A percentile compares a stretch with the other conserved stretches of the same genome.
phyloP scores from a whole-genome alignment of 2,888 invertebrate genomes.

The Amphimallon solstitiale region DNA sequence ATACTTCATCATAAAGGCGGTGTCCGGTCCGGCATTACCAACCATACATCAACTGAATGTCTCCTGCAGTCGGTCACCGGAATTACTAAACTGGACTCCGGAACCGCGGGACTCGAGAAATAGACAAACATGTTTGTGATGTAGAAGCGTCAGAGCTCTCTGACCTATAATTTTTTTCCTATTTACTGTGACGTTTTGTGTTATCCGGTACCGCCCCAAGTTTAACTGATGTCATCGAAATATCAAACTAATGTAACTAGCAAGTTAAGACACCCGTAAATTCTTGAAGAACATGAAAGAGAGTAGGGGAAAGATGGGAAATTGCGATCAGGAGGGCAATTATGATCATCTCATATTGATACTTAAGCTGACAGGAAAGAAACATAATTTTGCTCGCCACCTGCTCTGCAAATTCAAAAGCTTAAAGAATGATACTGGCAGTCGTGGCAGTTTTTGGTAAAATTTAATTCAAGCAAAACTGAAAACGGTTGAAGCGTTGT shows the following conservation, averaged over 20 bases:
- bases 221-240: constrained; percentile 18
- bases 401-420: no score
- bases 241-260: constrained; percentile 6
- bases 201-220: constrained; percentile 6
- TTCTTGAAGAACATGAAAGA: no score
- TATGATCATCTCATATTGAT: no score
- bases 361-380: no score
- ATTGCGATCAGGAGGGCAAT: no score
- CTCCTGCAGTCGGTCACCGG: constrained; percentile 51
- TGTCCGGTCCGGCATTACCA: constrained; percentile 58
- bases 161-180: constrained; percentile 23
- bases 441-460: no score
- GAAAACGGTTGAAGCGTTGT: no score
- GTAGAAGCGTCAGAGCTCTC: constrained; percentile 7
- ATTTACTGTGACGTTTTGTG: constrained; percentile 1
- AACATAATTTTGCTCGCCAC: no score
- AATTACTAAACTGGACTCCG: constrained; percentile 47
- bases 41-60: constrained; percentile 57
- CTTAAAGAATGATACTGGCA: no score
- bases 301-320: no score
- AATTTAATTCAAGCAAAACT: no score
- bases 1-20: constrained; percentile 57
- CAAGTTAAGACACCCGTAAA: neutral
- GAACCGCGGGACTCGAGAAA: constrained; percentile 31
- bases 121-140: constrained; percentile 31